Conservation (phyloP, 2,888 invertebrate species). For the Colostygia pectinataria region DNA sequence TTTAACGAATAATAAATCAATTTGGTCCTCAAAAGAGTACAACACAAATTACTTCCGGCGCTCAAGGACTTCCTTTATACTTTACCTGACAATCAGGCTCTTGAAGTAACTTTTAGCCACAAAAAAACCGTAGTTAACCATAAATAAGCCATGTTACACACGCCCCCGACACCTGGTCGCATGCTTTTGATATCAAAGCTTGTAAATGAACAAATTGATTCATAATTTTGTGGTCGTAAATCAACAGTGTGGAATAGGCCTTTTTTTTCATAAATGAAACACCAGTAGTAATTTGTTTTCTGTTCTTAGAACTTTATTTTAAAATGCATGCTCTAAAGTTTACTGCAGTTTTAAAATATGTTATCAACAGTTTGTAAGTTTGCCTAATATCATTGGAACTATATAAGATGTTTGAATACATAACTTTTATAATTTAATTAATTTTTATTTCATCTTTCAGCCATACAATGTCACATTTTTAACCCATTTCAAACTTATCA, state of each 20-base stretch:
- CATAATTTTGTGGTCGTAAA: slow-evolving; percentile 1
- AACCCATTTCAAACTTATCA: background rate
- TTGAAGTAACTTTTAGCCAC: slow-evolving; percentile 18
- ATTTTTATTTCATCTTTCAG: too few relatives aligned
- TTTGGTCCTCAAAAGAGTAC: slow-evolving; percentile 20
- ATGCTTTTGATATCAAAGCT: slow-evolving; percentile 13
- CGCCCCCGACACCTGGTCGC: slow-evolving; percentile 34
- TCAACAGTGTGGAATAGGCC: background rate
- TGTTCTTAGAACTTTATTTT: too few relatives aligned
- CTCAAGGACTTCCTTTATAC: slow-evolving; percentile 27
- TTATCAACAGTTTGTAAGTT: too few relatives aligned
- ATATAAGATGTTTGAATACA: too few relatives aligned
- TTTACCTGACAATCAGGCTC: slow-evolving; percentile 32
- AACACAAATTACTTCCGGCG: slow-evolving; percentile 36
- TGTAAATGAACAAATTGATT: slow-evolving; percentile 10
- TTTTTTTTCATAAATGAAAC: slow-evolving; percentile 2
- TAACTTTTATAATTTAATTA: too few relatives aligned
- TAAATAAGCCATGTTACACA: slow-evolving; percentile 25
- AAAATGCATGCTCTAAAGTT: too few relatives aligned
- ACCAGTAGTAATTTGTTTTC: background rate
- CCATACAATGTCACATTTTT: too few relatives aligned
- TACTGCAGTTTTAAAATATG: too few relatives aligned
- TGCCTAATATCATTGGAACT: too few relatives aligned
- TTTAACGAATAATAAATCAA: slow-evolving; percentile 23
- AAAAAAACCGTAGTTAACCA: slow-evolving; percentile 17